These are phyloP conservation scores for Glyptemys insculpta DNA, from an alignment of 2,797 vertebrate species.

Conservation along the genomic window DNA sequence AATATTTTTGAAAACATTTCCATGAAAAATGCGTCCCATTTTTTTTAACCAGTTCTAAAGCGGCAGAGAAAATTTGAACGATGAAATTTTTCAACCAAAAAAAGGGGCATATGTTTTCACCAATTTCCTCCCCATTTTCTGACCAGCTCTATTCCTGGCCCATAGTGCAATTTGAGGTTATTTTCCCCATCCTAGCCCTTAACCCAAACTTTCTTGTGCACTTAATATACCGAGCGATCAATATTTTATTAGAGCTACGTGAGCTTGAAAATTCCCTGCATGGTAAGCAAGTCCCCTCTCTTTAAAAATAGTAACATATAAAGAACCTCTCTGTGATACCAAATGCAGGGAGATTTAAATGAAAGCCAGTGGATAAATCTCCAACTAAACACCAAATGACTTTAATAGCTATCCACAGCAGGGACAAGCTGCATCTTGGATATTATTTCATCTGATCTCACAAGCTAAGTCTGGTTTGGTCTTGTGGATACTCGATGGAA, in stretches of 20 bases:
- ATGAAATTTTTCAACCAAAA: not conserved
- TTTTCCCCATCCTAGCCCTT: not conserved
- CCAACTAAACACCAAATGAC: slow-evolving; percentile 10
- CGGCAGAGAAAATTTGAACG: not conserved
- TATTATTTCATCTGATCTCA: slow-evolving; percentile 39
- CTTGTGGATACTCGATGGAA: slow-evolving; percentile 17
- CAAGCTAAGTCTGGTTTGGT: not conserved
- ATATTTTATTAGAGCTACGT: not conserved
- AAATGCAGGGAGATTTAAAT: not conserved
- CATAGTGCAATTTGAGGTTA: not conserved
- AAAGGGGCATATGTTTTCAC: not conserved
- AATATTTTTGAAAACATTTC: not conserved
- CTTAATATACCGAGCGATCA: rapidly evolving
- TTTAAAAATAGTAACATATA: not conserved
- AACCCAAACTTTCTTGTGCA: not conserved
- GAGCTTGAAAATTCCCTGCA: not conserved
- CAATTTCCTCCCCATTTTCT: not conserved
- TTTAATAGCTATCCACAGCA: slow-evolving; percentile 50
- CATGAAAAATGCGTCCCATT: not conserved
- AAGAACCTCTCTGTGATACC: not conserved
- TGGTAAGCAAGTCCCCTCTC: not conserved
- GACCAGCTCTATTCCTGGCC: not conserved
- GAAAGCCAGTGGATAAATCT: slow-evolving; percentile 34
- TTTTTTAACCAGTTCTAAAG: not conserved
- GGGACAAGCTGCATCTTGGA: not conserved